Evolutionary conservation across 2,113 vertebrate genomes (phyloP).

Genomic region (Bubo blakistoni): DNA sequence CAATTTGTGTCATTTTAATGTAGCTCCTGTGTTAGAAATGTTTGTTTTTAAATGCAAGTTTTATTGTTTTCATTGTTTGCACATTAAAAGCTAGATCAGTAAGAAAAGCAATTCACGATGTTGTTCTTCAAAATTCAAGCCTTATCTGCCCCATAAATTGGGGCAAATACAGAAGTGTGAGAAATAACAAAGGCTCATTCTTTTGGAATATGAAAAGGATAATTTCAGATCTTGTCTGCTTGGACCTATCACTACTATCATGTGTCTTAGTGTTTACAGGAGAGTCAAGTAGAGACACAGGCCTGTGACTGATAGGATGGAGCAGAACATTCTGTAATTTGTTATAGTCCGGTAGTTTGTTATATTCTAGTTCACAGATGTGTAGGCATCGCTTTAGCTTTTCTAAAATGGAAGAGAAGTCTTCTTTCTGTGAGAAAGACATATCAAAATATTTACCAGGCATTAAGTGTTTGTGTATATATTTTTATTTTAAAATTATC

Average conservation of each 20-base stretch:
- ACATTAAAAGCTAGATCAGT: conserved; percentile 59
- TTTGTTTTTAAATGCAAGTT: conserved; percentile 65
- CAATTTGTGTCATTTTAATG: conserved; percentile 63
- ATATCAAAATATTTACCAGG: neutral
- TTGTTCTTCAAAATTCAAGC: neutral
- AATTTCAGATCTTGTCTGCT: neutral
- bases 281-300: neutral
- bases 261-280: neutral
- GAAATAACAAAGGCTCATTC: neutral
- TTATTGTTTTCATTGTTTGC: conserved; percentile 62
- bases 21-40: conserved; percentile 45
- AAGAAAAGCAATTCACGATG: neutral
- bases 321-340: neutral
- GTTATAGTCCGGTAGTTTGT: neutral
- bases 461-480: neutral
- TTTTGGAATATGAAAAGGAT: neutral
- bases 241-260: neutral
- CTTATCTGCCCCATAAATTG: conserved; percentile 20
- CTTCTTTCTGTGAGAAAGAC: neutral
- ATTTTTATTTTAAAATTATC: neutral
- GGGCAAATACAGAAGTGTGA: neutral
- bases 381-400: neutral
- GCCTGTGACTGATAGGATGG: neutral
- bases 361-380: neutral
- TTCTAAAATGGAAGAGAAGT: neutral